Evolutionary conservation across 2,113 vertebrate genomes (phyloP).

Genomic region (Lasiurus cinereus): DNA sequence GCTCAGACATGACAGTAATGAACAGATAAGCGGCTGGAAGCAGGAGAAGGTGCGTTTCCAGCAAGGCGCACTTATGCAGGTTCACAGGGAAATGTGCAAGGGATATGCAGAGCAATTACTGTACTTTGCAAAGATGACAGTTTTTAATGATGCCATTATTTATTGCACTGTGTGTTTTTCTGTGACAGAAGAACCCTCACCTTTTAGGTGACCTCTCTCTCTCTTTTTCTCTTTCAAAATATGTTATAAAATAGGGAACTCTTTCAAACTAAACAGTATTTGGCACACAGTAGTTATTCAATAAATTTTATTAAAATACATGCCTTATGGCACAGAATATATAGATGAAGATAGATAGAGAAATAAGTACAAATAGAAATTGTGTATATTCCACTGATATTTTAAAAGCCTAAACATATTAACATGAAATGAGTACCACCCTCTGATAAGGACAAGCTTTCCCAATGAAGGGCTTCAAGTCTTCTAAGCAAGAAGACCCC

Average conservation of each 20-base stretch:
- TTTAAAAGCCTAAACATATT: conserved; percentile 1
- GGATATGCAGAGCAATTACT: conserved; percentile 53
- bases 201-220: conserved; percentile 69
- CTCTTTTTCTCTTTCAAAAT: background rate
- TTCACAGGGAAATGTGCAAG: conserved; percentile 44
- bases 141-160: conserved; percentile 82
- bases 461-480: background rate
- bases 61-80: background rate
- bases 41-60: conserved; percentile 28
- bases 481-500: background rate
- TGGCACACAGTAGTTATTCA: background rate
- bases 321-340: background rate
- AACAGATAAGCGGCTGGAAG: conserved; percentile 57
- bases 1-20: conserved; percentile 77
- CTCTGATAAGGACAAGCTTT: conserved; percentile 3
- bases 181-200: conserved; percentile 74
- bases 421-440: background rate
- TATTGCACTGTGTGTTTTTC: conserved; percentile 80
- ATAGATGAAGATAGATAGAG: background rate
- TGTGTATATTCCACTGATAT: background rate
- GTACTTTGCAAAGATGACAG: conserved; percentile 75
- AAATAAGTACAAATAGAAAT: background rate
- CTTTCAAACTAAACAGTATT: conserved; percentile 26
- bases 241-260: conserved; percentile 8
- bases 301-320: conserved; percentile 44